phyloP scores from a whole-genome alignment of 2,888 invertebrate species.

The Tenthredo livida region DNA sequence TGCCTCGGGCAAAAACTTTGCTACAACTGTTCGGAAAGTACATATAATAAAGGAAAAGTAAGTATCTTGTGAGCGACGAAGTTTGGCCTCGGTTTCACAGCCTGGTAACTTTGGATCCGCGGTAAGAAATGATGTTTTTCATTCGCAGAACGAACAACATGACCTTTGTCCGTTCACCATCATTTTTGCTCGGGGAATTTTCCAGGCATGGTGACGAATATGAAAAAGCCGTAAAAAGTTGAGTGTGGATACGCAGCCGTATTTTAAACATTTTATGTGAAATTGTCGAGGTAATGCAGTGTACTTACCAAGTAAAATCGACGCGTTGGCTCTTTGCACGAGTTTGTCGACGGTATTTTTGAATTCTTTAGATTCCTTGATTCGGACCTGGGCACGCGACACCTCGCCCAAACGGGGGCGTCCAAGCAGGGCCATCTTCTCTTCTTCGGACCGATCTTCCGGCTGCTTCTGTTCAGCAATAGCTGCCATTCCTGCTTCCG shows the following conservation, averaged over 20 bases:
- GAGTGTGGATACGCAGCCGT: neutral
- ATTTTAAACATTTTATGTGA: neutral
- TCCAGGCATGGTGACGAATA: neutral
- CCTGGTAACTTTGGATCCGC: neutral
- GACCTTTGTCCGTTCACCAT: neutral
- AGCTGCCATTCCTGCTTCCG: constrained; percentile 82
- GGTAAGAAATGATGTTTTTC: neutral
- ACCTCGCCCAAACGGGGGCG: constrained; percentile 95
- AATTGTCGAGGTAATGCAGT: neutral
- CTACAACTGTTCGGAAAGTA: neutral
- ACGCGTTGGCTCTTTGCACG: constrained; percentile 97
- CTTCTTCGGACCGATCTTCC: constrained; percentile 88
- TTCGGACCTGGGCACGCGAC: constrained; percentile 91
- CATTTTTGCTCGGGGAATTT: neutral
- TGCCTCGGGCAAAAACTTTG: neutral
- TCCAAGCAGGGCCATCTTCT: constrained; percentile 93
- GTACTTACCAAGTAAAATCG: constrained; percentile 86
- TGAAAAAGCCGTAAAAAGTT: neutral
- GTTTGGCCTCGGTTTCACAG: neutral
- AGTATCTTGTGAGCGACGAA: neutral
- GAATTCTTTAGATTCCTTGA: constrained; percentile 99
- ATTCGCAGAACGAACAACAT: neutral
- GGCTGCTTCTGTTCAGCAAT: constrained; percentile 84
- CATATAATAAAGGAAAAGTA: neutral
- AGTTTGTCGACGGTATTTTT: constrained; percentile 99